Percentiles rank a stretch among this genome's conserved stretches.
These are phyloP conservation scores for Candoia aspera DNA, from an alignment of 2,113 vertebrate species.

Conservation along the genomic window DNA sequence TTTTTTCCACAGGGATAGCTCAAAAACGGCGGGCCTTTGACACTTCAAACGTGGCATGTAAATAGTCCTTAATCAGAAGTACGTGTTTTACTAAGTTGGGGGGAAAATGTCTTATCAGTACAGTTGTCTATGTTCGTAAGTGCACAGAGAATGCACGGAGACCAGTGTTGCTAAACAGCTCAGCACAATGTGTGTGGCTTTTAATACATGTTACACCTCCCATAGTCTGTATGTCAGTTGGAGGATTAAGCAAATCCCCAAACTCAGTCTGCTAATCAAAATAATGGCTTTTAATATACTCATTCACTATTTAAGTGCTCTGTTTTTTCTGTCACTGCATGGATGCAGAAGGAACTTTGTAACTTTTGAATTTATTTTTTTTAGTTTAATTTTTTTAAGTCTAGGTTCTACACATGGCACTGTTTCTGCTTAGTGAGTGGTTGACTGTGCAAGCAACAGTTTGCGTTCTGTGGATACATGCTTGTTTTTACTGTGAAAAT, in stretches of 20 bases:
- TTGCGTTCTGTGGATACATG: constrained; percentile 56
- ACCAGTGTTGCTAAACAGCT: constrained; percentile 14
- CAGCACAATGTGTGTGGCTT: constrained; percentile 29
- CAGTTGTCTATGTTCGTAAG: constrained; percentile 46
- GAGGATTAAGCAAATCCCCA: constrained; percentile 35
- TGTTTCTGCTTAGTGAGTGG: constrained; percentile 48
- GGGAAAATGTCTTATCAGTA: constrained; percentile 44
- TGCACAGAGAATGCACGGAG: constrained; percentile 35
- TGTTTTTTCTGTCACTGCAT: constrained; percentile 26
- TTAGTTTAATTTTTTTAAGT: constrained; percentile 41
- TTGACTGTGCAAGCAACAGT: constrained; percentile 44
- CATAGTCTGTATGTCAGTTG: background rate
- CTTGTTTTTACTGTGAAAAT: constrained; percentile 55
- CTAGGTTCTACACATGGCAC: constrained; percentile 34
- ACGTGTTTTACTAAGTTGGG: constrained; percentile 71
- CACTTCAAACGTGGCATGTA: constrained; percentile 73
- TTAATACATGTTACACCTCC: constrained; percentile 22
- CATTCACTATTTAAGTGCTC: constrained; percentile 4
- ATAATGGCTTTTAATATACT: constrained; percentile 40
- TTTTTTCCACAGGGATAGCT: constrained; percentile 74
- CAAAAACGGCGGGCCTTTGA: constrained; percentile 73
- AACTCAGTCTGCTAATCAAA: constrained; percentile 55
- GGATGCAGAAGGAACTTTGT: constrained; percentile 44
- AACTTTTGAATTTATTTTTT: constrained; percentile 27
- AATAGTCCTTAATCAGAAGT: constrained; percentile 75